Evolutionary conservation across 1,140 invertebrate genomes (phyloP), one percentile per base, ranked within the genome.

Genomic region (Chrysoperla carnea): DNA sequence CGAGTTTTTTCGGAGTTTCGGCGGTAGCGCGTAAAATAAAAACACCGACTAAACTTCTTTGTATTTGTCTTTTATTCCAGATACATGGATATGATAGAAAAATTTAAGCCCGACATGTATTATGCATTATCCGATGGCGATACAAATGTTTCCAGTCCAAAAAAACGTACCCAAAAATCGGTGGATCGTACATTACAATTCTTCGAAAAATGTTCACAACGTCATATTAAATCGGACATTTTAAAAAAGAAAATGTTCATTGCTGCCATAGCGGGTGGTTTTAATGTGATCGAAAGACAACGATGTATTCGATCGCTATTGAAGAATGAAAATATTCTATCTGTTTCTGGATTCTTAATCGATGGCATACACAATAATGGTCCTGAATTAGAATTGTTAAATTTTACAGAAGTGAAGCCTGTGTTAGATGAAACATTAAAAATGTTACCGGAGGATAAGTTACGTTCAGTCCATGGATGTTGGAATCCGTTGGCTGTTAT

Each of bases 71-170:
- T n/a, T n/a, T 48, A 39, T 45, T 52, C 43, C 46, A 68, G 65
- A 44, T 86, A 84, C 59, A 80, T 88, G 73, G 68, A 83, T 51
- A 54, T 81, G 35, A 72, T 87, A 35, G 76, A 87, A 63, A 58
- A 67, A 46, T 78, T 81, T 55, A 73, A 76, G 60, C 84, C 85
- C 38, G 79, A 86, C 60, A 72, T 83, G 50, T 86, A 81, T 62
- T 71, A 83, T 53, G 73, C 76, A 13, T 62, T 91, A 43, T 76
- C 75, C 57, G 84, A 91, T 69, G 74, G 80, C n/a, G 81, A 86
- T 50, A 88, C 80, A 23, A 72, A 81, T 53, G 50, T 61, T 5
- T 58, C 68, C 13, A 78, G 76, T 49, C 61, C 71, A 0, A 68
- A 69, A 33, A 89, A 88, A 58, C 64, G 84, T 46, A 52, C 77